A percentile compares a stretch with the other conserved stretches of the same genome.
These are phyloP conservation scores for Pterois miles DNA, from an alignment of 2,797 vertebrate genomes.

Conservation along the genomic window DNA sequence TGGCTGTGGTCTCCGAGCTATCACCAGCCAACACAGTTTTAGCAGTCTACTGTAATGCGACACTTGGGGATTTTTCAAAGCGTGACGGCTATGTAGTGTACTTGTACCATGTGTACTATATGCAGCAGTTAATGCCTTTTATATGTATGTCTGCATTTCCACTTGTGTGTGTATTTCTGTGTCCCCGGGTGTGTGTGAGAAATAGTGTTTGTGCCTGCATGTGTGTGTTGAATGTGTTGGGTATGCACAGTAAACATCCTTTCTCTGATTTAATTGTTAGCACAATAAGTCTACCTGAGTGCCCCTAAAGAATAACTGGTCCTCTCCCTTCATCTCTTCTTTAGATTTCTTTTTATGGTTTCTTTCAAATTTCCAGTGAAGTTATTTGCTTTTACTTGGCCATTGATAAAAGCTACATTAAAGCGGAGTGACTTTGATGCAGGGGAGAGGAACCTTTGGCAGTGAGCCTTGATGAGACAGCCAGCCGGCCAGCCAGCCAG, in stretches of 20 bases:
- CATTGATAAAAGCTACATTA: slow-evolving; percentile 80
- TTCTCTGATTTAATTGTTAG: slow-evolving; percentile 61
- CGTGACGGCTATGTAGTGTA: slow-evolving; percentile 45
- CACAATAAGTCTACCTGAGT: slow-evolving; percentile 51
- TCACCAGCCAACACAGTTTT: slow-evolving; percentile 71
- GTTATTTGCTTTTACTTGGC: slow-evolving; percentile 81
- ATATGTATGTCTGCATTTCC: slow-evolving; percentile 27
- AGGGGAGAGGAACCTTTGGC: slow-evolving; percentile 80
- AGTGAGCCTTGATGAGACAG: slow-evolving; percentile 77
- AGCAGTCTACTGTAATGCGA: slow-evolving; percentile 68
- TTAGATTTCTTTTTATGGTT: slow-evolving; percentile 67
- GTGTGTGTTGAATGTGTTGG: slow-evolving; percentile 1
- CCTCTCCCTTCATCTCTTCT: slow-evolving; percentile 62
- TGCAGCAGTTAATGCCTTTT: slow-evolving; percentile 49
- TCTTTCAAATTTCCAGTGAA: slow-evolving; percentile 70
- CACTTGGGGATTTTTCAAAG: slow-evolving; percentile 68
- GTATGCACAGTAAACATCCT: slow-evolving; percentile 38
- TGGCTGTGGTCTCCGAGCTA: slow-evolving; percentile 70
- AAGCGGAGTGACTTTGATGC: slow-evolving; percentile 82
- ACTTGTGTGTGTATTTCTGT: slow-evolving; percentile 1
- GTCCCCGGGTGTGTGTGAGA: neutral
- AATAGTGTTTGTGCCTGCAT: slow-evolving; percentile 1
- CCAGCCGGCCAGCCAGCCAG: slow-evolving; percentile 75
- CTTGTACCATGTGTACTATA: slow-evolving; percentile 52
- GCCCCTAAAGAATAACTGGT: slow-evolving; percentile 61